Conservation (phyloP, 2,888 invertebrate genomes). For the Pollenia amentaria region DNA sequence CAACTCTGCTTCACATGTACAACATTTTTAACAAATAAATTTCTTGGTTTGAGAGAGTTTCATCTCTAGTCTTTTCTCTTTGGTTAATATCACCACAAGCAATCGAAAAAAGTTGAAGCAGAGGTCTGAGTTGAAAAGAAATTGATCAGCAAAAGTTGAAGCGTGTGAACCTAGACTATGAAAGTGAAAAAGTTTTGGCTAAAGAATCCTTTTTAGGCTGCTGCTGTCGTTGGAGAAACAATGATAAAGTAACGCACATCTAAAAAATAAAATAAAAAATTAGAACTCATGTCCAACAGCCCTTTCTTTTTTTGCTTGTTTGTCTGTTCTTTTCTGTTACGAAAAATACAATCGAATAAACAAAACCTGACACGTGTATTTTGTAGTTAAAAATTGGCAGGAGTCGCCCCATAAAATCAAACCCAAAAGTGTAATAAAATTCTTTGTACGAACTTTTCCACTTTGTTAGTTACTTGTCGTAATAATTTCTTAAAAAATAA, state of each 20-base stretch:
- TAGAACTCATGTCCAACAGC: conserved; percentile 60
- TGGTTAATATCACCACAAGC: no score
- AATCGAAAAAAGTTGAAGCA: no score
- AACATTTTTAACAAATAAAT: no score
- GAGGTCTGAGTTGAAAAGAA: neutral
- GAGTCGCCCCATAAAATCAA: neutral
- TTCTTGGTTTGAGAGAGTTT: no score
- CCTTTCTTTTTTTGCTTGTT: conserved; percentile 18
- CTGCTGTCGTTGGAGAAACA: neutral
- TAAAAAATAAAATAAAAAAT: conserved; percentile 20
- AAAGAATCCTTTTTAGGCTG: neutral
- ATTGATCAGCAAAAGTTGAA: no score
- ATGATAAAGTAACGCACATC: neutral
- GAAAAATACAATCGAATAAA: conserved; percentile 24
- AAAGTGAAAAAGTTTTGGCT: conserved; percentile 28
- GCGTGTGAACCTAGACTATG: no score
- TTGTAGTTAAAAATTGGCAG: conserved; percentile 1
- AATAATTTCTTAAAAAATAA: conserved; percentile 57
- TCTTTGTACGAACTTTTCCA: conserved; percentile 68
- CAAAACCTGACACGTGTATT: conserved; percentile 23
- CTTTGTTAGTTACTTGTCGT: conserved; percentile 70
- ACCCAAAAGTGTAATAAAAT: conserved; percentile 64
- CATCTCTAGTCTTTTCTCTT: no score
- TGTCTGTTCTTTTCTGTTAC: neutral
- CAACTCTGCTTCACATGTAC: no score